phyloP scores from a whole-genome alignment of 2,888 invertebrate genomes.

The Lissonota sp. region DNA sequence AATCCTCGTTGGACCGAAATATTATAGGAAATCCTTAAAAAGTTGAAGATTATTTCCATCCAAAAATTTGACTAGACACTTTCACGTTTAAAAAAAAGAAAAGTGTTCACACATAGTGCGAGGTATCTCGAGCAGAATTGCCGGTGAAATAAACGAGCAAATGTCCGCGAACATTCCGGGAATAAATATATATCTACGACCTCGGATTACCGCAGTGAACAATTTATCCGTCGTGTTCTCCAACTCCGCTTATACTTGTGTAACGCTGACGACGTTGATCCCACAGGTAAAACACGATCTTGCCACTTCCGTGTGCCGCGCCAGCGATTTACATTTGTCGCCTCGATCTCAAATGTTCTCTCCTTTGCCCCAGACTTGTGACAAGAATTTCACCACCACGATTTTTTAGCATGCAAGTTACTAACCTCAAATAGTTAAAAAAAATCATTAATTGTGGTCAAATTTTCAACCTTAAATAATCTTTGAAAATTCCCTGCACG shows the following conservation, averaged over 20 bases:
- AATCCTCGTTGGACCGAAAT: no score
- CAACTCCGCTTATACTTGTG: background rate
- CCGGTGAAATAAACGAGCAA: background rate
- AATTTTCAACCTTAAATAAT: no score
- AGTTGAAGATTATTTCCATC: no score
- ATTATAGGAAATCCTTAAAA: no score
- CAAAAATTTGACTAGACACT: no score
- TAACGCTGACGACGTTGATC: conserved; percentile 54
- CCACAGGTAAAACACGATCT: conserved; percentile 59
- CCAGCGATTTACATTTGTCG: conserved; percentile 13
- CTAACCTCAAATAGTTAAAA: no score
- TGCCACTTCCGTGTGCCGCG: conserved; percentile 52
- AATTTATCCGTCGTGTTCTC: conserved; percentile 8
- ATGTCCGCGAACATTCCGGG: conserved; percentile 25
- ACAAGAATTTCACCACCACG: no score
- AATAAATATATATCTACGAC: conserved; percentile 30
- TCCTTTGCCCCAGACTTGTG: background rate
- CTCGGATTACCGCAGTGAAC: conserved; percentile 52
- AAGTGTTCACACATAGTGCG: background rate
- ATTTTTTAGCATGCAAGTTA: no score
- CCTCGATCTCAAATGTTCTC: conserved; percentile 16
- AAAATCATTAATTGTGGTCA: no score
- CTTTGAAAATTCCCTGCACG: no score
- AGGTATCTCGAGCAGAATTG: background rate
- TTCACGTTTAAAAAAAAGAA: background rate